phyloP scores from a whole-genome alignment of 2,797 vertebrate genomes.

The Notoglanidium macrostoma region DNA sequence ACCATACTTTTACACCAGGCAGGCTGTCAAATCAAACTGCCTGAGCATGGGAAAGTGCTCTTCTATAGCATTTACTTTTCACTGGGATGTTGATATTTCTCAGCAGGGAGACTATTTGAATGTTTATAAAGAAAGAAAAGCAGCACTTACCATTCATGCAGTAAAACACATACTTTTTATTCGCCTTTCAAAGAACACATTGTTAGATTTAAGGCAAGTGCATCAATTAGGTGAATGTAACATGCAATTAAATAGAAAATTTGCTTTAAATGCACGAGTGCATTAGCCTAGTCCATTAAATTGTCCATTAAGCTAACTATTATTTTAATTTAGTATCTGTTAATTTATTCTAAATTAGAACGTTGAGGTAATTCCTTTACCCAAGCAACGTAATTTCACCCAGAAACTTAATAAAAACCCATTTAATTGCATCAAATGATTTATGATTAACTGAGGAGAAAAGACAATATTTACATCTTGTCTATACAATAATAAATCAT shows the following conservation, averaged over 20 bases:
- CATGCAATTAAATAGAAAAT: slow-evolving; percentile 51
- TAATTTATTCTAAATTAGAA: slow-evolving; percentile 51
- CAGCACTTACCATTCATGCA: slow-evolving; percentile 47
- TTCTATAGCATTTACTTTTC: slow-evolving; percentile 42
- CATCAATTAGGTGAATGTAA: slow-evolving; percentile 47
- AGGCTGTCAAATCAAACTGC: slow-evolving; percentile 46
- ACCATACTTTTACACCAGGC: slow-evolving; percentile 39
- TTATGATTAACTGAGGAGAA: slow-evolving; percentile 24
- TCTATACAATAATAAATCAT: slow-evolving; percentile 19
- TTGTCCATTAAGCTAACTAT: slow-evolving; percentile 52
- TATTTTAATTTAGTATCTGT: slow-evolving; percentile 47
- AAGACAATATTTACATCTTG: slow-evolving; percentile 13
- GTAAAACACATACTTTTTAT: slow-evolving; percentile 46
- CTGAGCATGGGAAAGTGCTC: slow-evolving; percentile 39
- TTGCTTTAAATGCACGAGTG: slow-evolving; percentile 50
- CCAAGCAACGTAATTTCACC: slow-evolving; percentile 26
- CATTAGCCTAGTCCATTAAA: slow-evolving; percentile 52
- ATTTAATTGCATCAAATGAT: slow-evolving; percentile 25
- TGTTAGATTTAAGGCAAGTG: slow-evolving; percentile 51
- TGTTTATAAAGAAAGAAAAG: slow-evolving; percentile 49
- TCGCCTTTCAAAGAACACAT: slow-evolving; percentile 48
- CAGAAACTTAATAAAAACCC: slow-evolving; percentile 39
- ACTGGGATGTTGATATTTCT: slow-evolving; percentile 33
- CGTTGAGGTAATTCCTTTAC: slow-evolving; percentile 40
- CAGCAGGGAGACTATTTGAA: slow-evolving; percentile 41